Conservation (phyloP, 2,797 vertebrate species). For the Octomys mimax region DNA sequence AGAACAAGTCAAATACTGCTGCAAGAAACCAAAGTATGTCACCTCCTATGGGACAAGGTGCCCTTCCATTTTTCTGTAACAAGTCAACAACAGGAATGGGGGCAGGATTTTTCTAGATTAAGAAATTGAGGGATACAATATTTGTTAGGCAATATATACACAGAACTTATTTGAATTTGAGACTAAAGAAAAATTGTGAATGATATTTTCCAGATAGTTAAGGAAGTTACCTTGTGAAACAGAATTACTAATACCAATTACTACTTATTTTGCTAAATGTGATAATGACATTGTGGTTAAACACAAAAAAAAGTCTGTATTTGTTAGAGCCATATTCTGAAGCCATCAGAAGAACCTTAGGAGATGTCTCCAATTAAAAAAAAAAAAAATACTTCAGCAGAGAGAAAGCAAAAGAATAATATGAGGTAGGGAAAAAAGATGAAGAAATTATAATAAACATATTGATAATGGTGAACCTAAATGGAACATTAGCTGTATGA, state of each 20-base stretch:
- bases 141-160: not conserved
- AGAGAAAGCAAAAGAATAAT: not conserved
- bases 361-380: not conserved
- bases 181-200: not conserved
- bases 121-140: not conserved
- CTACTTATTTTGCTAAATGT: not conserved
- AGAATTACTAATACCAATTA: not conserved
- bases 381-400: slow-evolving; percentile 20
- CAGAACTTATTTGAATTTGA: not conserved
- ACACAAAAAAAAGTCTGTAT: not conserved
- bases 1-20: not conserved
- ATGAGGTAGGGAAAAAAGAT: not conserved
- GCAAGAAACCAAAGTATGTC: not conserved
- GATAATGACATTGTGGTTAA: not conserved
- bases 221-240: not conserved
- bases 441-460: not conserved
- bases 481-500: not conserved
- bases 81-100: not conserved
- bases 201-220: slow-evolving; percentile 26
- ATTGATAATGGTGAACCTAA: not conserved
- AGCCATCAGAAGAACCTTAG: not conserved
- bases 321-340: not conserved
- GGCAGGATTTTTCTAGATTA: slow-evolving; percentile 6
- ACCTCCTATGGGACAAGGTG: not conserved
- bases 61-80: not conserved